Conservation (phyloP, 2,888 invertebrate species). For the Lordiphosa andalusiaca region DNA sequence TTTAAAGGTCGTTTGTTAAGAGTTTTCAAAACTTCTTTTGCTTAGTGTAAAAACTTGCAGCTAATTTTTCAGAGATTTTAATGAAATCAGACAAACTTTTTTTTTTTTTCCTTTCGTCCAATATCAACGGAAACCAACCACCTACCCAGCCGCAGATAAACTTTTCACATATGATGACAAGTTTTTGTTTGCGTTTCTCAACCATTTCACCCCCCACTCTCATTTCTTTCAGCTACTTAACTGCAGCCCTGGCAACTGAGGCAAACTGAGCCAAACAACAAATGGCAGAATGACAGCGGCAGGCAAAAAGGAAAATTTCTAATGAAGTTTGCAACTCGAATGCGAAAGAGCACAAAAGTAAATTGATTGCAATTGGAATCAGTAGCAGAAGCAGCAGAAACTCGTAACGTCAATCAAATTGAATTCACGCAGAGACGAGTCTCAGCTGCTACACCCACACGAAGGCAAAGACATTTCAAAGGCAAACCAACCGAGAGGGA, state of each 20-base stretch:
- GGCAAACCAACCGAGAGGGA: conserved; percentile 25
- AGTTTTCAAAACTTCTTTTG: too few species aligned
- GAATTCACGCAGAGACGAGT: conserved; percentile 60
- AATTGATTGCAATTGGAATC: conserved; percentile 75
- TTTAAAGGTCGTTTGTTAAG: too few species aligned
- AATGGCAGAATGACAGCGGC: conserved; percentile 20
- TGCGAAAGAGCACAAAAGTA: conserved; percentile 68
- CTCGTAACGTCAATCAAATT: conserved; percentile 75
- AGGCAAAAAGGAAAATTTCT: conserved; percentile 56
- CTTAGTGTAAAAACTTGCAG: background rate
- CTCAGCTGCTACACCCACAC: conserved; percentile 20
- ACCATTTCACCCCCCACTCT: conserved; percentile 26
- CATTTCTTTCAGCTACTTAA: conserved; percentile 56
- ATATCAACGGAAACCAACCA: conserved; percentile 56
- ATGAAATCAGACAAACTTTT: conserved; percentile 54
- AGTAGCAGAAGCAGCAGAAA: conserved; percentile 72
- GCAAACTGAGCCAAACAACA: conserved; percentile 19
- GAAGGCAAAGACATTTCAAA: conserved; percentile 27
- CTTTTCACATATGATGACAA: conserved; percentile 72
- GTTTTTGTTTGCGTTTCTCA: conserved; percentile 42
- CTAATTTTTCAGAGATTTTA: conserved; percentile 15
- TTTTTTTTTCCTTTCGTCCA: conserved; percentile 30
- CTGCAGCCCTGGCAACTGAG: conserved; percentile 51
- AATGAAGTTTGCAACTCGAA: conserved; percentile 74
- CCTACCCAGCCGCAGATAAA: conserved; percentile 60